A percentile compares a stretch with the other conserved stretches of the same genome.
Evolutionary conservation across 2,888 invertebrate species (phyloP).

Genomic region (Drosophila mettleri): DNA sequence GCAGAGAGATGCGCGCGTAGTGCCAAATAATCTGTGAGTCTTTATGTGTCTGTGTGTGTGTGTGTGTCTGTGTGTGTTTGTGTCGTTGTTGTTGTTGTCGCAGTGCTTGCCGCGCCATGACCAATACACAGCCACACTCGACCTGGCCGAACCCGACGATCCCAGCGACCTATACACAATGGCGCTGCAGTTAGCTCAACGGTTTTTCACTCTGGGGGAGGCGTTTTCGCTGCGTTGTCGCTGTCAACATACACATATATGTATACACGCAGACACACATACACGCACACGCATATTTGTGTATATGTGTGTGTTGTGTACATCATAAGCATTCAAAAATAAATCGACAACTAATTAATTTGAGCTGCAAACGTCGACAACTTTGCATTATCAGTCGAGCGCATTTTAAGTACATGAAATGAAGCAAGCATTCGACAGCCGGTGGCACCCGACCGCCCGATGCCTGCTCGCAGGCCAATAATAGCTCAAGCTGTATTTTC

Average conservation of each 20-base stretch:
- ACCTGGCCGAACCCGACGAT: slow-evolving; percentile 12
- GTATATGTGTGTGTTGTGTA: too few relatives aligned
- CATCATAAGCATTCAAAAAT: slow-evolving; percentile 32
- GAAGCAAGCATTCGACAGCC: not conserved
- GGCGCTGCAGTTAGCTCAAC: slow-evolving; percentile 15
- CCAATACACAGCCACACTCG: slow-evolving; percentile 1
- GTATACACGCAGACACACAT: not conserved
- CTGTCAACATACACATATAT: slow-evolving; percentile 8
- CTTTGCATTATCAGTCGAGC: slow-evolving; percentile 36
- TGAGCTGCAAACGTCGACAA: slow-evolving; percentile 15
- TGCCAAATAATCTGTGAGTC: slow-evolving; percentile 19
- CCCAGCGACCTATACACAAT: slow-evolving; percentile 19
- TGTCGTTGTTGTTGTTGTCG: slow-evolving; percentile 21
- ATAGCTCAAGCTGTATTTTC: not conserved
- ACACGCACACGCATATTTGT: not conserved
- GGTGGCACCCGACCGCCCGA: not conserved
- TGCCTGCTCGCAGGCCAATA: not conserved
- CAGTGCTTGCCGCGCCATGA: slow-evolving; percentile 25
- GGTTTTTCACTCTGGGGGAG: slow-evolving; percentile 36
- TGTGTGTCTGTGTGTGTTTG: slow-evolving; percentile 6
- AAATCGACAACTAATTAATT: slow-evolving; percentile 54
- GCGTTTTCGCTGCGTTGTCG: slow-evolving; percentile 31
- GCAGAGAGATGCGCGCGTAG: slow-evolving; percentile 5
- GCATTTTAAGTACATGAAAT: slow-evolving; percentile 14
- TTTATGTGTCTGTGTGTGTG: slow-evolving; percentile 4